Conservation (phyloP, 2,113 vertebrate genomes). For the Zosterops pallidus region DNA sequence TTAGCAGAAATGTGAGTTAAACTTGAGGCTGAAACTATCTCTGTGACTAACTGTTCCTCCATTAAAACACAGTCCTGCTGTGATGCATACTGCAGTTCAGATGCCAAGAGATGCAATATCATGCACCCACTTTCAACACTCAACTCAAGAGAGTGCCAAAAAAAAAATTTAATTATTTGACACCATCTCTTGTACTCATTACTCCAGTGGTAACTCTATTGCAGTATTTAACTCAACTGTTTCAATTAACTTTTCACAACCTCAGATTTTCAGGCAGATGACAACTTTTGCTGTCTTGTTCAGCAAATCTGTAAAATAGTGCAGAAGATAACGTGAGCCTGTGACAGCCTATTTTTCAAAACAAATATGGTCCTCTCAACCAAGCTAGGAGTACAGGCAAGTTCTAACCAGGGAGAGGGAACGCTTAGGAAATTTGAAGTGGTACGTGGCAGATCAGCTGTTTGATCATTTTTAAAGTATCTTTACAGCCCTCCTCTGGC, state of each 20-base stretch:
- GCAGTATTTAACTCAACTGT: neutral
- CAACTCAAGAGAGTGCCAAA: neutral
- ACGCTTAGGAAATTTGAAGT: neutral
- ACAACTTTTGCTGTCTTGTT: neutral
- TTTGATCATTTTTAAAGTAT: neutral
- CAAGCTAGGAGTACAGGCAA: neutral
- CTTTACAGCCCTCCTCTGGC: neutral
- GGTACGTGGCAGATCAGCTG: neutral
- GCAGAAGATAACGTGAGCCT: neutral
- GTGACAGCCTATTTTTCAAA: neutral
- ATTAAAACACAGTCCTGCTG: slow-evolving; percentile 7
- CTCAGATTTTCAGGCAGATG: neutral
- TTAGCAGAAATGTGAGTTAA: neutral
- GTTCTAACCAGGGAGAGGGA: neutral
- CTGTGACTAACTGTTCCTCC: neutral
- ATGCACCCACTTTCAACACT: neutral
- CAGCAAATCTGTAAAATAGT: neutral
- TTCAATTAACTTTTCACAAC: slow-evolving; percentile 5
- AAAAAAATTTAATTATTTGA: neutral
- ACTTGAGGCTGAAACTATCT: slow-evolving; percentile 7
- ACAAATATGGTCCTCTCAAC: neutral
- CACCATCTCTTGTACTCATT: neutral
- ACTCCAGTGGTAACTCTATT: neutral
- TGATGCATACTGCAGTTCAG: slow-evolving; percentile 22
- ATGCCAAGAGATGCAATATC: slow-evolving; percentile 2